Evolutionary conservation across 1,140 invertebrate species (phyloP).

Genomic region (Aphis craccivora): DNA sequence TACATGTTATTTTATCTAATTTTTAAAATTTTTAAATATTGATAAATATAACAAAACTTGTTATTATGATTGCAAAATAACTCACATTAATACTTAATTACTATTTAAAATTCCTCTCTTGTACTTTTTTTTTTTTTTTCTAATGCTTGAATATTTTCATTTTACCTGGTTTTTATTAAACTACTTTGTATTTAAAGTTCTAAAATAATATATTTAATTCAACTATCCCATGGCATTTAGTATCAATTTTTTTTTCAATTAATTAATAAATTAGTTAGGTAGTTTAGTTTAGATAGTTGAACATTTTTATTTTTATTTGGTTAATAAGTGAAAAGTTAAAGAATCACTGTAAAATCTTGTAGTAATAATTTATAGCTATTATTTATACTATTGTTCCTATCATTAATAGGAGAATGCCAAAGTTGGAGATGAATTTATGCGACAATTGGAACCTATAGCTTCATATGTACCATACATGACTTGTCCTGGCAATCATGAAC

Average conservation of each 20-base stretch:
- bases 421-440: slow-evolving; percentile 88
- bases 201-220: too few relatives aligned
- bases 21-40: too few relatives aligned
- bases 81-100: not conserved
- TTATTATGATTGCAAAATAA: not conserved
- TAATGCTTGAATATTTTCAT: not conserved
- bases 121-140: not conserved
- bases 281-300: not conserved
- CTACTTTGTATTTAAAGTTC: too few relatives aligned
- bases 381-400: not conserved
- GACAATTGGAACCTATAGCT: slow-evolving; percentile 85
- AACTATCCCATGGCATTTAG: too few relatives aligned
- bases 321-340: too few relatives aligned
- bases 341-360: not conserved
- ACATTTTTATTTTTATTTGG: too few relatives aligned
- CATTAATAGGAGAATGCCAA: slow-evolving; percentile 56
- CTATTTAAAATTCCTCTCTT: not conserved
- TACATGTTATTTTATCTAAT: too few relatives aligned
- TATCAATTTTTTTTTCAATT: not conserved
- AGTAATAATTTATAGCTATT: not conserved
- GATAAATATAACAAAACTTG: too few relatives aligned
- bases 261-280: not conserved
- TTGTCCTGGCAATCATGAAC: slow-evolving; percentile 90
- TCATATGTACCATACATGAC: slow-evolving; percentile 92
- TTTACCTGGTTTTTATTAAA: not conserved